phyloP scores from a whole-genome alignment of 2,797 vertebrate genomes.

The Microctenopoma stevenorrisi region DNA sequence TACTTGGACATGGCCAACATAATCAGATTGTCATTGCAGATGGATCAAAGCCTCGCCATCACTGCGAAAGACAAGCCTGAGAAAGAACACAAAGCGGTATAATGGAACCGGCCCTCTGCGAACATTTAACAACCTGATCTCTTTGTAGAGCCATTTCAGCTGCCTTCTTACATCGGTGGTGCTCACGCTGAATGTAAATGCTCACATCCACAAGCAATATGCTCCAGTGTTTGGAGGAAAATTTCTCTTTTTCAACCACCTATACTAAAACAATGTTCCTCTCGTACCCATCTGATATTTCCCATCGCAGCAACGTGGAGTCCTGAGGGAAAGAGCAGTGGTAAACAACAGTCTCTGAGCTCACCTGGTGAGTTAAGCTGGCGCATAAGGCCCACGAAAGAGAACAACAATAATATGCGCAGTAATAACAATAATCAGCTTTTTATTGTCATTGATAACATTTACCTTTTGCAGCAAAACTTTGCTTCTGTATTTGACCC shows the following conservation, averaged over 20 bases:
- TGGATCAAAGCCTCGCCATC: constrained; percentile 38
- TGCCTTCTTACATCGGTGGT: constrained; percentile 20
- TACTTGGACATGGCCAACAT: constrained; percentile 39
- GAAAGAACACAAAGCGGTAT: constrained; percentile 1
- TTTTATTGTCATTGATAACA: too few relatives aligned
- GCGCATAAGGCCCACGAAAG: constrained; percentile 61
- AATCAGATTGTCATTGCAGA: constrained; percentile 46
- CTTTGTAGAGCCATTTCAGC: constrained; percentile 24
- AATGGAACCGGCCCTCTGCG: constrained; percentile 25
- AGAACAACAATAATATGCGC: constrained; percentile 29
- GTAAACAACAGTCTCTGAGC: constrained; percentile 79
- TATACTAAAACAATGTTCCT: constrained; percentile 32
- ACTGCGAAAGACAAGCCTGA: constrained; percentile 6
- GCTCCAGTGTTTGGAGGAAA: constrained; percentile 22
- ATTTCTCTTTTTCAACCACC: constrained; percentile 33
- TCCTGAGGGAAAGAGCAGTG: constrained; percentile 69
- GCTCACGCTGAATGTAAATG: constrained; percentile 45
- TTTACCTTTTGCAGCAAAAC: too few relatives aligned
- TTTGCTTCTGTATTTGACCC: too few relatives aligned
- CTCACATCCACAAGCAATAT: constrained; percentile 34
- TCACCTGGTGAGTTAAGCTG: constrained; percentile 62
- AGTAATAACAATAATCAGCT: too few relatives aligned
- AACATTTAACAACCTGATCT: constrained; percentile 32
- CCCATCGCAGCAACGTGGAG: constrained; percentile 62
- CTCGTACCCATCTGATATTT: constrained; percentile 74